These are phyloP conservation scores for Channa argus DNA, from an alignment of 2,113 vertebrate species.

Conservation along the genomic window DNA sequence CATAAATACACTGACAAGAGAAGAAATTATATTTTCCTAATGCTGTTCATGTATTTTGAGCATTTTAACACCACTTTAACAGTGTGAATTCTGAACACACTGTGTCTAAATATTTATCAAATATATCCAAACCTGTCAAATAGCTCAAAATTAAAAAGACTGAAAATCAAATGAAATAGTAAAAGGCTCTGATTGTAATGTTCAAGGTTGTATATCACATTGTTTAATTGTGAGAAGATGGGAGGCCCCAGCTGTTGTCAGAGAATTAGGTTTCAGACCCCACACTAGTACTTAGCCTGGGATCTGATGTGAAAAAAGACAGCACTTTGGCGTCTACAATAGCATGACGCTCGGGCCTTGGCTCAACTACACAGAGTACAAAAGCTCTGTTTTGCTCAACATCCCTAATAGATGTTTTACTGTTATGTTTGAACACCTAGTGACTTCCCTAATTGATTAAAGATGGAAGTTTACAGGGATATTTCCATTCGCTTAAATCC, in stretches of 20 bases:
- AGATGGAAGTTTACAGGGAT: constrained; percentile 60
- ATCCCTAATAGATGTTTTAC: constrained; percentile 55
- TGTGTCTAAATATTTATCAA: constrained; percentile 20
- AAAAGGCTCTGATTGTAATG: constrained; percentile 7
- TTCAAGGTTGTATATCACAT: constrained; percentile 39
- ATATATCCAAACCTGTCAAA: constrained; percentile 18
- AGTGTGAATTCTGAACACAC: constrained; percentile 23
- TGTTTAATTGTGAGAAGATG: constrained; percentile 61
- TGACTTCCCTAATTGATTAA: constrained; percentile 71
- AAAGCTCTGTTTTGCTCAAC: constrained; percentile 48
- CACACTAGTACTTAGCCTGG: constrained; percentile 54
- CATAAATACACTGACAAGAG: background rate
- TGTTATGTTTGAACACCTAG: constrained; percentile 55
- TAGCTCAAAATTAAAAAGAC: constrained; percentile 23
- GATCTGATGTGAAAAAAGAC: constrained; percentile 63
- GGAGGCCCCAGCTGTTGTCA: constrained; percentile 70
- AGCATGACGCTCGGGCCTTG: constrained; percentile 62
- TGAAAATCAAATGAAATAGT: constrained; percentile 41
- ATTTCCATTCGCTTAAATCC: constrained; percentile 65
- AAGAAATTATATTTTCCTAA: constrained; percentile 37
- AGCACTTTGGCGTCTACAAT: constrained; percentile 48
- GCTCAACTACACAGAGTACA: constrained; percentile 49
- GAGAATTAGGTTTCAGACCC: constrained; percentile 69
- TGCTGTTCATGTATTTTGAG: constrained; percentile 12
- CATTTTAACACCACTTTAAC: background rate